Conservation (phyloP, 1,140 invertebrate species). For the Cotesia vestalis region DNA sequence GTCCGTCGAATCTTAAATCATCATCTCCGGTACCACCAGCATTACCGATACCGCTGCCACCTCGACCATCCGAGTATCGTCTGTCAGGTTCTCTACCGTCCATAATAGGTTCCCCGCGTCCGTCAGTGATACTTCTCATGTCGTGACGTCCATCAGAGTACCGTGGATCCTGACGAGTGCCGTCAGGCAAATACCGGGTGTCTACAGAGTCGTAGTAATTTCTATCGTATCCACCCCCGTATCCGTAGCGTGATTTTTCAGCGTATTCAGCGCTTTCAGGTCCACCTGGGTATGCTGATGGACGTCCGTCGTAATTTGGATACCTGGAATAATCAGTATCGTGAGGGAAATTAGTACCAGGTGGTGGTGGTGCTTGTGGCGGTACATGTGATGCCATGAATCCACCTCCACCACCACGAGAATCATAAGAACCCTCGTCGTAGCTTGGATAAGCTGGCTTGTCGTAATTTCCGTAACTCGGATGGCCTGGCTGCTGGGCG, state of each 20-base stretch:
- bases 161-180: slow-evolving; percentile 48
- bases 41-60: too few species aligned
- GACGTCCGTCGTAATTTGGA: slow-evolving; percentile 53
- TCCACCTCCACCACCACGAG: slow-evolving; percentile 47
- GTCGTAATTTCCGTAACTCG: slow-evolving; percentile 49
- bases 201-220: slow-evolving; percentile 50
- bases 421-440: slow-evolving; percentile 45
- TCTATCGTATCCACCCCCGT: slow-evolving; percentile 51
- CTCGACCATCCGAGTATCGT: slow-evolving; percentile 48
- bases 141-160: slow-evolving; percentile 51
- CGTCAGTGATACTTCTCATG: slow-evolving; percentile 33
- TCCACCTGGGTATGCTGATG: slow-evolving; percentile 41
- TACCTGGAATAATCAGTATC: slow-evolving; percentile 55
- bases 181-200: slow-evolving; percentile 39
- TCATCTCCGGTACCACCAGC: slow-evolving; percentile 37
- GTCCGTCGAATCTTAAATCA: slow-evolving; percentile 45
- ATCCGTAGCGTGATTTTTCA: slow-evolving; percentile 55
- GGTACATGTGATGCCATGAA: slow-evolving; percentile 46
- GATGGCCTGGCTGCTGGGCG: slow-evolving; percentile 27
- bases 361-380: slow-evolving; percentile 29
- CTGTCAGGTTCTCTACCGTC: slow-evolving; percentile 46
- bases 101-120: slow-evolving; percentile 26
- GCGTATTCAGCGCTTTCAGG: slow-evolving; percentile 49
- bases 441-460: slow-evolving; percentile 48
- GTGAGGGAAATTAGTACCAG: slow-evolving; percentile 45